Evolutionary conservation across 2,888 invertebrate species (phyloP), one percentile per base, ranked within the genome.

Genomic region (Pristionchus arcanus): DNA sequence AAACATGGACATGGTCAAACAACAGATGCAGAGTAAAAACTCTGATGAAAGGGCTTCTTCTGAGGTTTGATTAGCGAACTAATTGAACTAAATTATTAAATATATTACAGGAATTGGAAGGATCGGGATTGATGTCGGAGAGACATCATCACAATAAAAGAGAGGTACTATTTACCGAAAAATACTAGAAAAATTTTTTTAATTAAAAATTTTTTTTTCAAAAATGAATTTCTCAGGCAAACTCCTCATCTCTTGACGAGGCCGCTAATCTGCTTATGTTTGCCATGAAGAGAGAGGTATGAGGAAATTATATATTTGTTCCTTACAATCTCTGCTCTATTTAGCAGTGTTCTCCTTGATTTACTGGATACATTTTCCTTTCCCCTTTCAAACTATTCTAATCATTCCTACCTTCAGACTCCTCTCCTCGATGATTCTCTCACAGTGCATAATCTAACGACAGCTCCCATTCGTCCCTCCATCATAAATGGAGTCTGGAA

Each of bases 91-190:
- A 68, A 37, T 37, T 3, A 74, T 21, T 0, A 19, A 15, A 9
- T 66, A 15, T 34, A 31, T 37, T 19, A 19, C 74, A 74, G 74
- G 74, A 74, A 21, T 21, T 74, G 9, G 74, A 74, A 21, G 74
- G 74, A 37, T 74, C 74, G 74, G 74, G 74, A 37, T 15, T 21
- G 31, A 31, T 74, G 13, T 37, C 74, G 9, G 74, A 74, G 74
- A 21, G 74, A 74, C 37, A 74, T 25, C 74, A 74, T 37, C 74
- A 37, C 31, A 68, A 19, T 37, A 74, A 74, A 37, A 74, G 74
- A 74, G 74, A 74, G 71, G 71, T 59, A 21, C 59, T 5, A 21
- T 59, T 59, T 59, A 21, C 59, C 19, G 16, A 15, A 59, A 59
- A 25, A 59, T 59, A 25, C 21, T 5, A 59, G 5, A 59, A 11